phyloP scores from a whole-genome alignment of 2,888 invertebrate species.

The Pheosia gnoma region DNA sequence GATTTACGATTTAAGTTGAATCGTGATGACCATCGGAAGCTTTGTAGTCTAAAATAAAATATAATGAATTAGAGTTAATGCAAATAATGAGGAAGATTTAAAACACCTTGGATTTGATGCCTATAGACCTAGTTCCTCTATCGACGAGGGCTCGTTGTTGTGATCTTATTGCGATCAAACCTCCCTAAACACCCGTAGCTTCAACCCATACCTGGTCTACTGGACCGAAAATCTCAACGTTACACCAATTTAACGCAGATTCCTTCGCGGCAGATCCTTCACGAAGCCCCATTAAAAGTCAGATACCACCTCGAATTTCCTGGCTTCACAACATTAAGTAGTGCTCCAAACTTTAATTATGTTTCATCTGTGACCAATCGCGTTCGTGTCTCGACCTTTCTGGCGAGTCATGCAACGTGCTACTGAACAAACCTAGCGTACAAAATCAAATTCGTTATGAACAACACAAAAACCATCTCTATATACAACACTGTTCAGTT shows the following conservation, averaged over 20 bases:
- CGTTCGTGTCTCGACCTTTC: conserved; percentile 81
- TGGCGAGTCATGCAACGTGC: conserved; percentile 82
- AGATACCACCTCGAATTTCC: conserved; percentile 78
- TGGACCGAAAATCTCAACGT: conserved; percentile 41
- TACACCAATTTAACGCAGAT: conserved; percentile 71
- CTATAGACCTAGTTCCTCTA: background rate
- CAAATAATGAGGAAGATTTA: too few species aligned
- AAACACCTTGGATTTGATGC: too few species aligned
- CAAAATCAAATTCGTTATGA: conserved; percentile 34
- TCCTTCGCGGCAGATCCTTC: conserved; percentile 74
- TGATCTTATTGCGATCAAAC: background rate
- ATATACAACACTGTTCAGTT: conserved; percentile 52
- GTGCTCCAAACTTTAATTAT: conserved; percentile 84
- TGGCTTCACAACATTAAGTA: conserved; percentile 80
- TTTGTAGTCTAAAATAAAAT: background rate
- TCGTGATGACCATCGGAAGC: background rate
- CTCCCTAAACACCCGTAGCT: background rate
- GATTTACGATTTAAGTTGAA: background rate
- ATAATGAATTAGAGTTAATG: too few species aligned
- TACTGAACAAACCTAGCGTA: conserved; percentile 64
- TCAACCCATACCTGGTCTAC: conserved; percentile 18
- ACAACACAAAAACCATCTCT: conserved; percentile 49
- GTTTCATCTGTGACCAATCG: conserved; percentile 83
- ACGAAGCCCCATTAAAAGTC: conserved; percentile 81
- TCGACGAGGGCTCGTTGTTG: background rate